A percentile compares a stretch with the other conserved stretches of the same genome.
Evolutionary conservation across 23 tunicate species (phyloP).

Genomic region (Trididemnum nubilum): DNA sequence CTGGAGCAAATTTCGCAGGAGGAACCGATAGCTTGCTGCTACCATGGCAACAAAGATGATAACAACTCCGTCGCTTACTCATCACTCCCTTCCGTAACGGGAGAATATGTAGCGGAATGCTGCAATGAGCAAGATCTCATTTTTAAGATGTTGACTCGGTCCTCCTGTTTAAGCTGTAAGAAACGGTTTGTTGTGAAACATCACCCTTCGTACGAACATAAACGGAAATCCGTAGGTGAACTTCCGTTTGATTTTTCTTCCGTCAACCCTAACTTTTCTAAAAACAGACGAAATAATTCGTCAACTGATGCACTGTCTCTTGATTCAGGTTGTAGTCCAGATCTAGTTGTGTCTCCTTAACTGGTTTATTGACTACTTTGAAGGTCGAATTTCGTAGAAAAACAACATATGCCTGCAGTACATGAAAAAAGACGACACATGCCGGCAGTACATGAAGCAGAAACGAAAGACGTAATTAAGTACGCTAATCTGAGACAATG

Average conservation of each 20-base stretch:
- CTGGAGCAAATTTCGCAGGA: neutral
- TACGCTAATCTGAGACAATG: no score
- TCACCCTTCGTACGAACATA: neutral
- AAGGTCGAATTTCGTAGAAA: no score
- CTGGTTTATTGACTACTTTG: neutral
- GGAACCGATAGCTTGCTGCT: neutral
- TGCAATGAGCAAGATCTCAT: neutral
- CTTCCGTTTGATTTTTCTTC: neutral
- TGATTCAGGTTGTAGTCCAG: conserved; percentile 6
- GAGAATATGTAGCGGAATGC: neutral
- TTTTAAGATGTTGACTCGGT: neutral
- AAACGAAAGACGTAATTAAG: no score
- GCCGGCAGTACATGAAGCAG: no score
- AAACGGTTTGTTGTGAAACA: neutral
- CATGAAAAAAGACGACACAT: no score
- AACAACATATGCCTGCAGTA: no score
- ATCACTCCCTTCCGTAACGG: conserved; percentile 1
- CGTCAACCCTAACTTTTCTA: neutral
- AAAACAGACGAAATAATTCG: neutral
- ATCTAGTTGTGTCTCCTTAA: neutral
- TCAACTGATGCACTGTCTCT: neutral
- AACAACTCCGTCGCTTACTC: neutral
- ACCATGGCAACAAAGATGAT: neutral
- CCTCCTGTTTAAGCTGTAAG: neutral
- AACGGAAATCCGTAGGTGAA: neutral